These are phyloP conservation scores for Poeciliopsis turneri DNA, from an alignment of 2,797 vertebrate genomes.

Conservation along the genomic window DNA sequence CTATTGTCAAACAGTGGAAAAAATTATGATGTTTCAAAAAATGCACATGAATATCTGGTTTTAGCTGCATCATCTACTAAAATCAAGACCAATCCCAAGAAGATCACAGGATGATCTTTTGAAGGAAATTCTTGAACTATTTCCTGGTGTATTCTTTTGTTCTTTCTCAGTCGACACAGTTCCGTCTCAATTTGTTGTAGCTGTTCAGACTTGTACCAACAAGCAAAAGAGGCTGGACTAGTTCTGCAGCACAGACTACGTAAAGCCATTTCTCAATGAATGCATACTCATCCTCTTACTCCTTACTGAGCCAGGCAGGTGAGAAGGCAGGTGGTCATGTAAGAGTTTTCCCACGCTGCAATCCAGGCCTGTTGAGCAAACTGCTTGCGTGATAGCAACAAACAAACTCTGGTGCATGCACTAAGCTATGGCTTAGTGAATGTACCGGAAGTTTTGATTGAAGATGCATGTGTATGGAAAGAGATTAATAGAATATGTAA, in stretches of 20 bases:
- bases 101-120: conserved; percentile 45
- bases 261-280: conserved; percentile 67
- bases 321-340: conserved; percentile 48
- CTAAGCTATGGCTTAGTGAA: conserved; percentile 9
- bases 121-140: conserved; percentile 35
- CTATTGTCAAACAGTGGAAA: background rate
- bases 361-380: conserved; percentile 65
- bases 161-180: conserved; percentile 35
- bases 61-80: background rate
- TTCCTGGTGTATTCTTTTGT: conserved; percentile 30
- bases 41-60: background rate
- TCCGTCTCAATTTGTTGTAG: conserved; percentile 53
- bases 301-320: conserved; percentile 6
- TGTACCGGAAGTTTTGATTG: conserved; percentile 14
- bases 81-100: conserved; percentile 7
- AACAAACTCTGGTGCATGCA: conserved; percentile 21
- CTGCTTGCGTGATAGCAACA: conserved; percentile 50
- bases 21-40: background rate
- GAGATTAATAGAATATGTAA: background rate
- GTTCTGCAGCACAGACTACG: conserved; percentile 31
- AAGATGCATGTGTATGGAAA: conserved; percentile 8
- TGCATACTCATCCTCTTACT: conserved; percentile 34
- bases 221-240: conserved; percentile 49
- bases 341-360: conserved; percentile 72
- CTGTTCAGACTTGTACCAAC: conserved; percentile 72